Percentiles rank a stretch among this genome's conserved stretches.
phyloP scores from a whole-genome alignment of 2,113 vertebrate species.

The Neoarius graeffei region DNA sequence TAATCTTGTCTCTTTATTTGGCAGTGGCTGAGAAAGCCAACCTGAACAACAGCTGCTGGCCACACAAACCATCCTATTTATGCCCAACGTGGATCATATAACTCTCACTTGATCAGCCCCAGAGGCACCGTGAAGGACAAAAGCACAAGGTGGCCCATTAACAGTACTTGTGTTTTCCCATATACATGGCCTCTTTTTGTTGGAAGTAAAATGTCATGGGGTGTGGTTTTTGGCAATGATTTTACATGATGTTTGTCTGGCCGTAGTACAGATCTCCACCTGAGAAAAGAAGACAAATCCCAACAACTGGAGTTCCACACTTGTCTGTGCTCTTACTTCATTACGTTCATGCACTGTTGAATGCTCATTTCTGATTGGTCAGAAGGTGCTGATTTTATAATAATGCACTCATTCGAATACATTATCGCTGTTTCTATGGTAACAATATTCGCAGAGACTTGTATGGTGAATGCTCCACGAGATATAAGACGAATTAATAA shows the following conservation, averaged over 20 bases:
- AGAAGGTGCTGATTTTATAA: neutral
- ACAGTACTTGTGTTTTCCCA: slow-evolving; percentile 81
- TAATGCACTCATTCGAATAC: neutral
- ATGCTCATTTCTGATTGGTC: neutral
- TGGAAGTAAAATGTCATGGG: neutral
- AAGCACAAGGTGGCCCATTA: slow-evolving; percentile 70
- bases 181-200: neutral
- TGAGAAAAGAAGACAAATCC: neutral
- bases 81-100: slow-evolving; percentile 84
- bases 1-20: slow-evolving; percentile 73
- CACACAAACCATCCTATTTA: slow-evolving; percentile 83
- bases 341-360: neutral
- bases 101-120: slow-evolving; percentile 91
- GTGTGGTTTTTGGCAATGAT: neutral
- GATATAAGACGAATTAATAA: neutral
- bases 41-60: slow-evolving; percentile 84
- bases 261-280: neutral
- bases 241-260: neutral
- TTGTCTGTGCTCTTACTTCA: neutral
- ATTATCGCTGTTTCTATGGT: neutral
- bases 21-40: slow-evolving; percentile 71
- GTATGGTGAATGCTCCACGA: neutral
- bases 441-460: neutral
- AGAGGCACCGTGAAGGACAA: slow-evolving; percentile 92
- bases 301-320: neutral